Evolutionary conservation across 2,888 invertebrate species (phyloP), one percentile per base, ranked within the genome.

Genomic region (Hydraecia micacea): DNA sequence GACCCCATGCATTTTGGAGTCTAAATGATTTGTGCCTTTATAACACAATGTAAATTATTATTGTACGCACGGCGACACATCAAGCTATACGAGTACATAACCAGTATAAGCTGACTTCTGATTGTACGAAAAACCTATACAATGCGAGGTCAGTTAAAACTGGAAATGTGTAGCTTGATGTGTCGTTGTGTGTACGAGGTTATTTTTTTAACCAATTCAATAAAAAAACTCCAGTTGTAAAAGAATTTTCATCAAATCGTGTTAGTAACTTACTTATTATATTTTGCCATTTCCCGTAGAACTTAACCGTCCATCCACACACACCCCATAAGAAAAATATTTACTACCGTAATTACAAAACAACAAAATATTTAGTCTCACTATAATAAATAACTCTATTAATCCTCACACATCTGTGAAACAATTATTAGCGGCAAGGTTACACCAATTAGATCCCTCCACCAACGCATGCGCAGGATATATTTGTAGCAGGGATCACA

Each of bases 371-470:
- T 82, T 77, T 68, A 49, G 13, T 66, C 58, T 49, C 60, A 15
- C 32, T 36, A 39, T 65, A 79, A 69, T 70, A 70, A 46, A 74
- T 81, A 73, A 69, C 52, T 72, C 39, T 11, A 36, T 69, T 75
- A 84, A 84, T 75, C 70, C 67, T 6, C 66, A 70, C 58, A 67
- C 67, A 81, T 71, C 70, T 73, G 55, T 80, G 28, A 83, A 82
- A 74, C 80, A 76, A 74, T 80, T 62, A 86, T 86, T 86, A 83
- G 52, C 32, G 55, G 42, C 85, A 85, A 85, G 85, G 85, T 81
- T 73, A 78, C 85, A 62, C 77, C 85, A 87, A 85, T 85, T 85
- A 85, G 87, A 66, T 73, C 81, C 85, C 77, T 67, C 77, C 55
- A 65, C 28, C n/a, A 25, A 77, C 52, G 66, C 82, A 15, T 11